These are phyloP conservation scores for Wiebesia pumilae DNA, from an alignment of 1,140 invertebrate genomes.

Conservation along the genomic window DNA sequence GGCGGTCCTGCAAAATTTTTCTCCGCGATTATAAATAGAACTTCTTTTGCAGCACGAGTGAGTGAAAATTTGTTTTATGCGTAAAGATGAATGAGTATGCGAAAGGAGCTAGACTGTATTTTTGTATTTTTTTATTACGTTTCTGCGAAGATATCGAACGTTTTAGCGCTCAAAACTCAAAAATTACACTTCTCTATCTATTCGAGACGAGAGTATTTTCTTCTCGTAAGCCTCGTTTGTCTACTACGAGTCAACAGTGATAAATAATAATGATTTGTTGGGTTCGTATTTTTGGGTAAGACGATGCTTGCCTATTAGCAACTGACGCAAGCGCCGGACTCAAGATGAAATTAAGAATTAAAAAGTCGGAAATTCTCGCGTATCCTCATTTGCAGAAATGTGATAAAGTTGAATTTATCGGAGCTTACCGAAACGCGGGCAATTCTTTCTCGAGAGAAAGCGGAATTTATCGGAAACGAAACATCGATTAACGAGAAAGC, in stretches of 20 bases:
- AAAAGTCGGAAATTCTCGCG: not conserved
- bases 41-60: not conserved
- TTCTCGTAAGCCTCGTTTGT: not conserved
- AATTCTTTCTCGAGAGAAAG: not conserved
- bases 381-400: not conserved
- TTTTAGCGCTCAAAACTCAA: not conserved
- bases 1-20: conserved; percentile 41
- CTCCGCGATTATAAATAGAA: conserved; percentile 44
- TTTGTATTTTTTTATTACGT: conserved; percentile 35
- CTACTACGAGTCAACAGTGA: conserved; percentile 27
- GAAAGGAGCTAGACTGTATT: conserved; percentile 22
- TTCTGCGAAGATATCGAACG: conserved; percentile 29
- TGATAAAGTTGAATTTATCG: conserved; percentile 30
- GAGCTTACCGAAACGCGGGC: not conserved
- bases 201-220: not conserved
- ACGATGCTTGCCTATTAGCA: conserved; percentile 1
- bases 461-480: conserved; percentile 53
- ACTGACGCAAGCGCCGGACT: not conserved
- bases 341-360: conserved; percentile 5
- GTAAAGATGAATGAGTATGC: not conserved
- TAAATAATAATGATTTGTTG: conserved; percentile 40
- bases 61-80: conserved; percentile 43
- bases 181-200: not conserved
- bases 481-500: conserved; percentile 46
- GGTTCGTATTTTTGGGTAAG: conserved; percentile 28